Conservation (phyloP, 2,888 invertebrate genomes). For the Iselma pallidipennis region DNA sequence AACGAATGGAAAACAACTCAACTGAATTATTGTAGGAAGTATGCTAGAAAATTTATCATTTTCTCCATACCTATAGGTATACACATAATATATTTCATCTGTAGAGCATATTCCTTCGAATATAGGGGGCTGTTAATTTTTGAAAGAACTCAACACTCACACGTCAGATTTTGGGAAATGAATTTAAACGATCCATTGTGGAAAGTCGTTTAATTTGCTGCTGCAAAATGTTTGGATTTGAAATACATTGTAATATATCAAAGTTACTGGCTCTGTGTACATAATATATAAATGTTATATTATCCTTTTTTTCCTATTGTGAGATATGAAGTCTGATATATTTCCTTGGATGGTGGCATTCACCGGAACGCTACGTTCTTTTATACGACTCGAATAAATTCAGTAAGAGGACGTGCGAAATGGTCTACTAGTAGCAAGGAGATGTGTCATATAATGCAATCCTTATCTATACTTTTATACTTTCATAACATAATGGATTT, state of each 20-base stretch:
- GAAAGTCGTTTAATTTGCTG: slow-evolving; percentile 11
- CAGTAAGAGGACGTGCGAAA: slow-evolving; percentile 46
- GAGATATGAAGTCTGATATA: slow-evolving; percentile 40
- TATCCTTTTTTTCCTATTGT: slow-evolving; percentile 38
- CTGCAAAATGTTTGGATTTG: slow-evolving; percentile 11
- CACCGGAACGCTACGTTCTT: slow-evolving; percentile 41
- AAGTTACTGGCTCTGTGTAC: slow-evolving; percentile 1
- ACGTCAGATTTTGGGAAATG: slow-evolving; percentile 2
- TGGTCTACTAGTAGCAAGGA: slow-evolving; percentile 35
- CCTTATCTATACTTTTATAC: slow-evolving; percentile 37
- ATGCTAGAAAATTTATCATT: slow-evolving; percentile 16
- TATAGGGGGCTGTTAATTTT: neutral
- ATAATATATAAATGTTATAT: slow-evolving; percentile 28
- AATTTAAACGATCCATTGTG: neutral
- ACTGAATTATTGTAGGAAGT: slow-evolving; percentile 14
- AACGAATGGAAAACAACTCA: slow-evolving; percentile 22
- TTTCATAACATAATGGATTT: slow-evolving; percentile 33
- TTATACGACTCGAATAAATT: slow-evolving; percentile 45
- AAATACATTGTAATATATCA: slow-evolving; percentile 14
- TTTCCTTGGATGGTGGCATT: slow-evolving; percentile 35
- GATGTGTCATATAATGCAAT: slow-evolving; percentile 42
- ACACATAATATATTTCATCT: neutral
- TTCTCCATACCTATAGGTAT: neutral
- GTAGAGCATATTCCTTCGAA: neutral
- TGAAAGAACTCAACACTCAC: neutral